Percentiles rank a stretch among this genome's conserved stretches.
Evolutionary conservation across 2,888 invertebrate genomes (phyloP).

Genomic region (Harmothoe impar): DNA sequence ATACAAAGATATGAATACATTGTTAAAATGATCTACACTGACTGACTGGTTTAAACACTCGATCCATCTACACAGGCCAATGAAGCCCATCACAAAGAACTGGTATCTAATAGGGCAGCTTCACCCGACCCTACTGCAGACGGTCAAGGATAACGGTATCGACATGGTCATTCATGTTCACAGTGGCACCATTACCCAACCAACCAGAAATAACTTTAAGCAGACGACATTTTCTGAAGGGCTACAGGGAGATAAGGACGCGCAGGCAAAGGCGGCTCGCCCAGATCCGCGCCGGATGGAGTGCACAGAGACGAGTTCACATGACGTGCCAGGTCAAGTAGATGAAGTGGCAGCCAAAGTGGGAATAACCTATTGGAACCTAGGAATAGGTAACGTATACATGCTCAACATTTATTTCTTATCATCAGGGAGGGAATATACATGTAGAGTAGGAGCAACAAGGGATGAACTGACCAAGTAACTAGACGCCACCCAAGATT

Average conservation of each 20-base stretch:
- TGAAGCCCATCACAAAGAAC: slow-evolving; percentile 47
- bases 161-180: background rate
- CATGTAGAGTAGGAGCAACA: no score
- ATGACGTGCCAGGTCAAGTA: background rate
- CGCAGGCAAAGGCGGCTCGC: background rate
- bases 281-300: background rate
- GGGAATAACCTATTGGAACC: background rate
- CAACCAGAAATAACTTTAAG: background rate
- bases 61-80: background rate
- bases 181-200: background rate
- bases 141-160: slow-evolving; percentile 18
- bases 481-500: no score
- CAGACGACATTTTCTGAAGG: no score
- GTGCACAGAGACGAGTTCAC: background rate
- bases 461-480: no score
- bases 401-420: no score
- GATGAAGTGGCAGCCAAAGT: background rate
- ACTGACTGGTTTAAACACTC: background rate
- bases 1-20: no score
- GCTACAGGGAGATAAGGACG: no score
- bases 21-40: background rate
- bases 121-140: background rate
- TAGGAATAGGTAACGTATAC: background rate
- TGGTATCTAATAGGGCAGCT: slow-evolving; percentile 17
- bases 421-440: no score